Conservation (phyloP, 2,113 vertebrate genomes). For the Nibea albiflora region DNA sequence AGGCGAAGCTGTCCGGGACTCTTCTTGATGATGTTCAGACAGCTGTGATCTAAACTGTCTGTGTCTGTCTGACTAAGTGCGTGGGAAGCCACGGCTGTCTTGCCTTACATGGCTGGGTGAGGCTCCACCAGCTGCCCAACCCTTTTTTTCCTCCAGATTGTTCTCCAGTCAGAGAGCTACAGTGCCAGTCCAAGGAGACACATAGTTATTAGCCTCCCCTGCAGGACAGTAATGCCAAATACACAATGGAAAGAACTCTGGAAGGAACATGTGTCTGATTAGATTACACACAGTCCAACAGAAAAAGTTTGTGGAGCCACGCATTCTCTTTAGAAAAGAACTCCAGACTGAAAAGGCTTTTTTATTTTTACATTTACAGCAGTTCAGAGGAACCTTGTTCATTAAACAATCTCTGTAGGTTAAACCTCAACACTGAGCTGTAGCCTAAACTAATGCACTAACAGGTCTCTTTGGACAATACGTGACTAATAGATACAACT, state of each 20-base stretch:
- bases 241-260: conserved; percentile 32
- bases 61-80: conserved; percentile 56
- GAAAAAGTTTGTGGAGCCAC: background rate
- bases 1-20: conserved; percentile 32
- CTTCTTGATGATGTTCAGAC: conserved; percentile 37
- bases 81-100: conserved; percentile 60
- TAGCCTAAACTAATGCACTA: background rate
- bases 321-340: background rate
- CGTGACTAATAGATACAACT: background rate
- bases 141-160: conserved; percentile 54
- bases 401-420: background rate
- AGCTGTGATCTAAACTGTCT: conserved; percentile 49
- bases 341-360: background rate
- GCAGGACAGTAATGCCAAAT: conserved; percentile 39
- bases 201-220: conserved; percentile 54
- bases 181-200: conserved; percentile 18
- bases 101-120: conserved; percentile 74
- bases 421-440: background rate
- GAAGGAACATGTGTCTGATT: conserved; percentile 24
- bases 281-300: conserved; percentile 18
- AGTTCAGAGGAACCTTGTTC: no score
- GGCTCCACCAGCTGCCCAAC: conserved; percentile 73
- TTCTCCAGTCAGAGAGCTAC: conserved; percentile 31
- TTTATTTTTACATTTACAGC: no score
- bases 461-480: background rate